These are phyloP conservation scores for Stomatorhinus walkeri DNA, from an alignment of 2,797 vertebrate genomes.

Conservation along the genomic window DNA sequence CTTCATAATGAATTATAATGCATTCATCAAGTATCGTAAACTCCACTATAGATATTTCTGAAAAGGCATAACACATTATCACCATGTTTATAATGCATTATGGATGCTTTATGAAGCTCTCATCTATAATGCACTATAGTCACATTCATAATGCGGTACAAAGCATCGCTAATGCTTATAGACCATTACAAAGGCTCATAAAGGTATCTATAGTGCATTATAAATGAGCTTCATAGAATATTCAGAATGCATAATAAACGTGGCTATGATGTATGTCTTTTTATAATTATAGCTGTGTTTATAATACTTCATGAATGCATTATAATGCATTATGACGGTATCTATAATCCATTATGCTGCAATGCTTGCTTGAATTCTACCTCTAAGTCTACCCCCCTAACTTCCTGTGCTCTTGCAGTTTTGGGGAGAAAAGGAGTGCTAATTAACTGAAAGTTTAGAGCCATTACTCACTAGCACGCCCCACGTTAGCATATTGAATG, in stretches of 20 bases:
- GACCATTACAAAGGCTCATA: background rate
- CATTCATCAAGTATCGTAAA: background rate
- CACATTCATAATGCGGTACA: background rate
- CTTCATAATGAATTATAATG: background rate
- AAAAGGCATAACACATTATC: background rate
- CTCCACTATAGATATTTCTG: background rate
- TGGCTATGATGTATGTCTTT: background rate
- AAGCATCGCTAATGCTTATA: background rate
- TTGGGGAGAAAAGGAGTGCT: background rate
- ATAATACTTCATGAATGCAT: background rate
- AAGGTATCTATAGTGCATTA: background rate
- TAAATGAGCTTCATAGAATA: background rate
- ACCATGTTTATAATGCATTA: background rate
- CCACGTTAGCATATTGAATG: background rate
- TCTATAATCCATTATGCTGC: background rate
- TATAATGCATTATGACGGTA: background rate
- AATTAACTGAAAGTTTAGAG: slow-evolving; percentile 1
- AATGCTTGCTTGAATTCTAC: background rate
- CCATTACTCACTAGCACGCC: background rate
- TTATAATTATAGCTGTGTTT: background rate
- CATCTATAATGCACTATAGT: background rate
- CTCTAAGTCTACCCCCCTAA: slow-evolving; percentile 15
- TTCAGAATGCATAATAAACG: background rate
- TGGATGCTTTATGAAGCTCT: background rate
- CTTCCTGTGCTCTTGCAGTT: background rate